Percentiles rank a stretch among this genome's conserved stretches.
These are phyloP conservation scores for Lagopus leucura DNA, from an alignment of 2,113 vertebrate genomes.

Conservation along the genomic window DNA sequence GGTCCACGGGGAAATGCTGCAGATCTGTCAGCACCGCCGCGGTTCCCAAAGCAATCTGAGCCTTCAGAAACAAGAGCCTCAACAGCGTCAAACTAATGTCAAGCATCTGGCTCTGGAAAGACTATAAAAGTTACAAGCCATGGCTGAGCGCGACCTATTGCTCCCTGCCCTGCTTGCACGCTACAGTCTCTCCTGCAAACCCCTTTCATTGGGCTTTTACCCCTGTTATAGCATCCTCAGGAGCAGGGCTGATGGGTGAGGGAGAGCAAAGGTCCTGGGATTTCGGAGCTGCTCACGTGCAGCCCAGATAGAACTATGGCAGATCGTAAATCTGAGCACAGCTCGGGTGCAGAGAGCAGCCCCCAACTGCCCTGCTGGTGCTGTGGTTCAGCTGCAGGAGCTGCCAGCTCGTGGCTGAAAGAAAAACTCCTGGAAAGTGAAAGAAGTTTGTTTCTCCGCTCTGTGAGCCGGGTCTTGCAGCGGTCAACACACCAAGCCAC, in stretches of 20 bases:
- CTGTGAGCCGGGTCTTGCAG: rapidly evolving
- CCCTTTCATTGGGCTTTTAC: background rate
- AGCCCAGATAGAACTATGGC: background rate
- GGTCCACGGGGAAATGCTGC: rapidly evolving
- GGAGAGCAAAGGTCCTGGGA: background rate
- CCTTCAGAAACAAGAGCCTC: background rate
- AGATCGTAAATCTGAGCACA: background rate
- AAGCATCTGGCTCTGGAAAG: background rate
- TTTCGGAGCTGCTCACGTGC: rapidly evolving
- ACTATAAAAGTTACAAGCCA: background rate
- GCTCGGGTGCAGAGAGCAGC: background rate
- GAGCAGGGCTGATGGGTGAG: background rate
- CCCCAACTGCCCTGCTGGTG: rapidly evolving
- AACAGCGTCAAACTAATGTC: background rate
- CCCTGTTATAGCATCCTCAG: rapidly evolving
- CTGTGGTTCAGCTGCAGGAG: background rate
- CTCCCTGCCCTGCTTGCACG: rapidly evolving
- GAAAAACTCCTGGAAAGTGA: background rate
- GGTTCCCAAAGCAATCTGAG: rapidly evolving
- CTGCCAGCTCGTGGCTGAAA: background rate
- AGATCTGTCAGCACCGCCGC: background rate
- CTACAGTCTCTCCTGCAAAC: background rate
- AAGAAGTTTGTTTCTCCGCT: background rate
- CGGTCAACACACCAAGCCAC: rapidly evolving
- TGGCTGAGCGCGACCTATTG: rapidly evolving